These are phyloP conservation scores for Agelas oroides DNA, from an alignment of 37 sponge, comb jelly and placozoan genomes.

Conservation along the genomic window DNA sequence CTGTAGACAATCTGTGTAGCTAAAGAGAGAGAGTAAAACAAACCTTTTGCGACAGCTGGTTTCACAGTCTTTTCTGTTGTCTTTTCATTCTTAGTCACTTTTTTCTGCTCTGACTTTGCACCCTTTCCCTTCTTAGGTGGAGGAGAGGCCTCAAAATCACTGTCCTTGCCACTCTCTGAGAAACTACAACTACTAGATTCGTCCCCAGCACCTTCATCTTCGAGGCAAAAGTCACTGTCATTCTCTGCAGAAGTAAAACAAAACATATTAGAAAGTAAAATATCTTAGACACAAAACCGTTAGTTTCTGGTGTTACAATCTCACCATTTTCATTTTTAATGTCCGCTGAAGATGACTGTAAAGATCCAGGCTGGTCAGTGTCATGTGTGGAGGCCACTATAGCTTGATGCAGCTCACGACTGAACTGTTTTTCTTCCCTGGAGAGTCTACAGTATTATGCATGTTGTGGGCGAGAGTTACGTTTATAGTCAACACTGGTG, in stretches of 20 bases:
- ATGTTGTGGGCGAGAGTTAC: too few relatives aligned
- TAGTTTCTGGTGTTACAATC: too few relatives aligned
- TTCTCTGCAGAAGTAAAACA: too few relatives aligned
- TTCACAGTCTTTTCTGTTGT: background rate
- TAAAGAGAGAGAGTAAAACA: too few relatives aligned
- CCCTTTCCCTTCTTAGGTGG: background rate
- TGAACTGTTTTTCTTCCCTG: constrained; percentile 49
- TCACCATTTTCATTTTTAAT: too few relatives aligned
- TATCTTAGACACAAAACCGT: too few relatives aligned
- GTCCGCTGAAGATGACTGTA: too few relatives aligned
- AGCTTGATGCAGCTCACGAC: constrained; percentile 7
- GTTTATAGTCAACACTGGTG: too few relatives aligned
- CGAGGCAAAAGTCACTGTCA: background rate
- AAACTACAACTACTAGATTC: background rate
- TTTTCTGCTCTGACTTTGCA: background rate
- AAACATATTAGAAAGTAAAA: too few relatives aligned
- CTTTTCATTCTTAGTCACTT: background rate
- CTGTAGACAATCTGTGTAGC: too few relatives aligned
- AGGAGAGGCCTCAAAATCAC: constrained; percentile 21
- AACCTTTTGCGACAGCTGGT: too few relatives aligned
- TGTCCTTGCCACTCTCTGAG: background rate
- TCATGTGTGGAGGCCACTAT: background rate
- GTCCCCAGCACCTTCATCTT: background rate
- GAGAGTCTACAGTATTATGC: background rate
- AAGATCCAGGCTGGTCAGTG: too few relatives aligned